A percentile compares a stretch with the other conserved stretches of the same genome.
Evolutionary conservation across 2,888 invertebrate genomes (phyloP).

Genomic region (Ormia ochracea): DNA sequence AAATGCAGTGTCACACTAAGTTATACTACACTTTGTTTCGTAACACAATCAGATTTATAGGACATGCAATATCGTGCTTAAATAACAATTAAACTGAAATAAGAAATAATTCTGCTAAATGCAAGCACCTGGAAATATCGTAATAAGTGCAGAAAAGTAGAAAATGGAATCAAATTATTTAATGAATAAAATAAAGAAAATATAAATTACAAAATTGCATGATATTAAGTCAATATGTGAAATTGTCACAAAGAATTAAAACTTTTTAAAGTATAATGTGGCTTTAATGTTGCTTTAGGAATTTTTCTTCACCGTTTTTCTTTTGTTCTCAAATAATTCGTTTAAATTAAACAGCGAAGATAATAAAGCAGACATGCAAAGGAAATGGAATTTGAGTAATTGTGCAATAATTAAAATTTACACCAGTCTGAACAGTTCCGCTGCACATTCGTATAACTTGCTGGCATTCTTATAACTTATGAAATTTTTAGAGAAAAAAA

Average conservation of each 20-base stretch:
- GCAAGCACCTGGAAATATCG: not conserved
- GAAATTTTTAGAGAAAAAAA: too few relatives aligned
- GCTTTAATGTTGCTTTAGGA: constrained; percentile 8
- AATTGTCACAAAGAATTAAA: constrained; percentile 49
- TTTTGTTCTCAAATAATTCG: constrained; percentile 28
- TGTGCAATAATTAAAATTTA: too few relatives aligned
- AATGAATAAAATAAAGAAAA: not conserved
- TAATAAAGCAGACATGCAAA: too few relatives aligned
- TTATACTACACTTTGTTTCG: too few relatives aligned
- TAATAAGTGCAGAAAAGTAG: not conserved
- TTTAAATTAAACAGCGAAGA: not conserved
- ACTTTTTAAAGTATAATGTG: constrained; percentile 20
- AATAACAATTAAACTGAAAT: constrained; percentile 12
- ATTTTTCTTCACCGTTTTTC: not conserved
- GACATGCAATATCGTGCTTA: constrained; percentile 43
- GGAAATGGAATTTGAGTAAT: too few relatives aligned
- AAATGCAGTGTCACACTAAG: too few relatives aligned
- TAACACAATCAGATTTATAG: not conserved
- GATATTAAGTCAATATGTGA: constrained; percentile 21
- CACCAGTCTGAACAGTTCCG: too few relatives aligned
- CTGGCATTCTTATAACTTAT: too few relatives aligned
- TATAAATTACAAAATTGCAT: not conserved
- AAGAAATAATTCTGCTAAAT: constrained; percentile 5
- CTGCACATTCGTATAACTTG: too few relatives aligned
- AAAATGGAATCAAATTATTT: not conserved